Evolutionary conservation across 1,140 invertebrate species (phyloP).

Genomic region (Pogonognathellus flavescens): DNA sequence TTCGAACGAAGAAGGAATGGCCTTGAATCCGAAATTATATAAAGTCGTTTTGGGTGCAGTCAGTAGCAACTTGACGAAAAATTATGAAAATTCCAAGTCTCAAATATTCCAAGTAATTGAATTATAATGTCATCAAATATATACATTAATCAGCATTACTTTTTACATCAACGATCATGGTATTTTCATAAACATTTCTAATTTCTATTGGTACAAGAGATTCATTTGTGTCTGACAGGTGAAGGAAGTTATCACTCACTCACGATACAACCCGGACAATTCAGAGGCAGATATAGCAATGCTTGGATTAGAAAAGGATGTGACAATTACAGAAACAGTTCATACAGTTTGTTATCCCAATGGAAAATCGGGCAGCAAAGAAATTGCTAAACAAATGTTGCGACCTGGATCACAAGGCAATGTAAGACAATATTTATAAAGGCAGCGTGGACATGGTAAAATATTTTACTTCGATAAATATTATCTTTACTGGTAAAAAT

Average conservation of each 20-base stretch:
- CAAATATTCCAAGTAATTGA: background rate
- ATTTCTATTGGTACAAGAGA: too few species aligned
- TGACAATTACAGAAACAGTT: background rate
- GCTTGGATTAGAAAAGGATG: conserved; percentile 8
- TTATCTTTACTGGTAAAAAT: too few species aligned
- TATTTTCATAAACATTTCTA: too few species aligned
- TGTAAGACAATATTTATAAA: conserved; percentile 18
- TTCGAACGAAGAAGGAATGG: background rate
- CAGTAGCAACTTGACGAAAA: conserved; percentile 13
- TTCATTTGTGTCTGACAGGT: too few species aligned
- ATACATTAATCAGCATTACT: too few species aligned
- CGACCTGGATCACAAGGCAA: background rate
- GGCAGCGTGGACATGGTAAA: too few species aligned
- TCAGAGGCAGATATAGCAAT: too few species aligned
- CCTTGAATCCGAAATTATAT: background rate
- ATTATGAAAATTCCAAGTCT: background rate
- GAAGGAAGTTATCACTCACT: background rate
- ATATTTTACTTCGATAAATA: too few species aligned
- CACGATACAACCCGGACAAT: background rate
- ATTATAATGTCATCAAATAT: too few species aligned
- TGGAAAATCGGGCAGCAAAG: background rate
- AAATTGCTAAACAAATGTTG: background rate
- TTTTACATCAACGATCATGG: too few species aligned
- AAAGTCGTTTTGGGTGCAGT: background rate
- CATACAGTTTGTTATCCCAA: background rate